phyloP scores from a whole-genome alignment of 2,797 vertebrate species.

The Agapornis canus region DNA sequence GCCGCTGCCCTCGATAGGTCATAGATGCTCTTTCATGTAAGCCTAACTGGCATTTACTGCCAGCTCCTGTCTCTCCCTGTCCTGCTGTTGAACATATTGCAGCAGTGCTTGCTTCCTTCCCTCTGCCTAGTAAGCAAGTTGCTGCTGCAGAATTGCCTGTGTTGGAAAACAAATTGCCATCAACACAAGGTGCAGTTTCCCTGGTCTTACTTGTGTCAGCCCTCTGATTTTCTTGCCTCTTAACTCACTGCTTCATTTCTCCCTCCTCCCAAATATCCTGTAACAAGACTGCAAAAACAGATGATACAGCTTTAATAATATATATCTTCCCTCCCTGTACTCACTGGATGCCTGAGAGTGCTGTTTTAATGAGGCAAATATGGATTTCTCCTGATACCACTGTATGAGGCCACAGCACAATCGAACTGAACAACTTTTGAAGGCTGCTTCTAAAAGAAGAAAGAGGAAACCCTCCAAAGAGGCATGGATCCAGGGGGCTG shows the following conservation, averaged over 20 bases:
- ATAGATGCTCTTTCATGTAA: background rate
- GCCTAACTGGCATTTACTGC: background rate
- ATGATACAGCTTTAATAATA: slow-evolving; percentile 23
- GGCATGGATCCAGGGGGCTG: accelerated
- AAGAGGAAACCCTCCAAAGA: background rate
- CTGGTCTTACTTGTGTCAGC: background rate
- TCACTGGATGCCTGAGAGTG: background rate
- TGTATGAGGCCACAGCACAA: background rate
- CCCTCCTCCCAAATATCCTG: background rate
- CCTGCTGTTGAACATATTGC: background rate
- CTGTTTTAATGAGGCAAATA: slow-evolving; percentile 29
- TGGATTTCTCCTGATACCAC: background rate
- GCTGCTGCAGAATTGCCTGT: background rate
- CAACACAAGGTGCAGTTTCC: background rate
- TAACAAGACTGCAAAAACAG: background rate
- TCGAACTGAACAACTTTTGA: background rate
- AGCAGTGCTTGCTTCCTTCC: background rate
- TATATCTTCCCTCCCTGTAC: background rate
- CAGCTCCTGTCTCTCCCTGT: background rate
- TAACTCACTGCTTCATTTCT: background rate
- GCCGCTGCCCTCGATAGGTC: background rate
- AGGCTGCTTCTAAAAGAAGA: background rate
- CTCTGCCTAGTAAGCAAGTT: background rate
- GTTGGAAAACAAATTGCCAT: background rate
- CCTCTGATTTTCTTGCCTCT: background rate